These are phyloP conservation scores for Trachymyrmex cornetzi DNA, from an alignment of 1,140 invertebrate species.

Conservation along the genomic window DNA sequence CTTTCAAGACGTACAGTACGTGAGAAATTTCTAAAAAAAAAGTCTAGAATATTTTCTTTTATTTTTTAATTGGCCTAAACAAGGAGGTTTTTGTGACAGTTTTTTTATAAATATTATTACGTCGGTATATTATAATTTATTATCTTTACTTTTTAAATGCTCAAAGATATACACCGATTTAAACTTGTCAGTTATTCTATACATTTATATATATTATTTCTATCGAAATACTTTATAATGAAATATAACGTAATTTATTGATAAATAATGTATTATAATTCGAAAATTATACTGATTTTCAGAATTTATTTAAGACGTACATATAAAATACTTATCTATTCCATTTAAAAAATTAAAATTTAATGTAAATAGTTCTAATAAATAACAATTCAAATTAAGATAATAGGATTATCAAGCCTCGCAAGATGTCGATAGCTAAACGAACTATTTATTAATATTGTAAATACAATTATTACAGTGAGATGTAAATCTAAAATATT, in stretches of 20 bases:
- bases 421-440: no score
- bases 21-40: constrained; percentile 45
- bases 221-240: background rate
- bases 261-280: background rate
- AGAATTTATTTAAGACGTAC: background rate
- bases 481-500: no score
- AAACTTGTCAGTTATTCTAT: background rate
- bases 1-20: constrained; percentile 35
- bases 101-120: constrained; percentile 22
- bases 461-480: no score
- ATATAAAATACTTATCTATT: background rate
- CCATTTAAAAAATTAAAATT: no score
- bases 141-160: background rate
- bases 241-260: background rate
- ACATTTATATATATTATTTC: background rate
- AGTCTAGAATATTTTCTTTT: constrained; percentile 46
- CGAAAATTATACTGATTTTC: background rate
- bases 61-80: background rate
- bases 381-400: no score
- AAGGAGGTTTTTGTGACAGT: background rate
- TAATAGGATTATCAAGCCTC: no score
- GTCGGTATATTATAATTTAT: background rate
- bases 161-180: background rate
- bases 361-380: no score
- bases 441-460: no score